These are phyloP conservation scores for Camelus bactrianus DNA, from an alignment of 2,113 vertebrate species.

Conservation along the genomic window DNA sequence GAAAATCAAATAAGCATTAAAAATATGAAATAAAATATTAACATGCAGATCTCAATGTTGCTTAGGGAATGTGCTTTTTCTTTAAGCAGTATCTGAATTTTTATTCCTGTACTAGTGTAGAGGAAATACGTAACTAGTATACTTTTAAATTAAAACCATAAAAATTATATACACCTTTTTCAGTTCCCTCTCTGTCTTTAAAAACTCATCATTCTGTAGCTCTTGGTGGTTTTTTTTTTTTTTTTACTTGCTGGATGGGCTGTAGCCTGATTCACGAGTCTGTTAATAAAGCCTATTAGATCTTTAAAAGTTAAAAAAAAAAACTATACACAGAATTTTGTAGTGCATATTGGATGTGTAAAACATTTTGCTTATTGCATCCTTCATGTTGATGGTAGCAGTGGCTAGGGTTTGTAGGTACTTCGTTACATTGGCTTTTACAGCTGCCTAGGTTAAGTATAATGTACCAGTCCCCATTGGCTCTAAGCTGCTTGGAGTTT, in stretches of 20 bases:
- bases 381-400: slow-evolving; percentile 33
- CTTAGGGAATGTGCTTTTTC: background rate
- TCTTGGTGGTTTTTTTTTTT: too few species aligned
- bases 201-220: too few species aligned
- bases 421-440: slow-evolving; percentile 49
- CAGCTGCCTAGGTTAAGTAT: background rate
- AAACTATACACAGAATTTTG: slow-evolving; percentile 1
- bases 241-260: too few species aligned
- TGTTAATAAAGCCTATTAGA: too few species aligned
- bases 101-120: background rate
- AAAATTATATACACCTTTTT: slow-evolving; percentile 4
- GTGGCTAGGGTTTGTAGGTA: background rate
- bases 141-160: slow-evolving; percentile 67
- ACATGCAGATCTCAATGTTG: background rate
- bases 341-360: background rate
- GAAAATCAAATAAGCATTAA: slow-evolving; percentile 34
- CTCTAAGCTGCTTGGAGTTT: slow-evolving; percentile 41
- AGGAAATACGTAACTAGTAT: background rate
- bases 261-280: too few species aligned
- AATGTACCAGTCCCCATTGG: background rate
- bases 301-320: background rate
- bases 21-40: background rate
- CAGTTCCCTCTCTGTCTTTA: too few species aligned
- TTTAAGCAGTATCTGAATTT: slow-evolving; percentile 22
- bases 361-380: slow-evolving; percentile 33